Base-by-base conservation (phyloP, 2,113 vertebrate species). In the Porphyrio hochstetteri region DNA sequence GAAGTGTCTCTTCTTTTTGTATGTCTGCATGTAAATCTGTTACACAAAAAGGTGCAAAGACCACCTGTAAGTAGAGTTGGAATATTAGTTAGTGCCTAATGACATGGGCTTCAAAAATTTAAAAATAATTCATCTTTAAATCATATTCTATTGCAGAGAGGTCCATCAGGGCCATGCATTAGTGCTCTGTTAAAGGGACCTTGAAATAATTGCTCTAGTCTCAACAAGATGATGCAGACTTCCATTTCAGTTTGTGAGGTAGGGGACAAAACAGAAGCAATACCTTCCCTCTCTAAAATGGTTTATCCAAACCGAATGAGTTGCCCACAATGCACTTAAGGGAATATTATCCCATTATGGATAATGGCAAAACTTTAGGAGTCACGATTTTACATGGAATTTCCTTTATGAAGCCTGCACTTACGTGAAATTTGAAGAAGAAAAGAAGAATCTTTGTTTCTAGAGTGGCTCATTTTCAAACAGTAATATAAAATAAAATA, bases 51-150 rank as follows among this genome's bases (percentile, higher is more conserved):
- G 1, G 11, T 75, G 23, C 5, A 56, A 63, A 75, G 7, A 19
- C 8, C 10, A n/a, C 2, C 7, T 38, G 3, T 48, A 33, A 33
- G 5, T n/a, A 4, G 31, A 17, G 1, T 60, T 59, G n/a, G 17
- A 72, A 10, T 52, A 48, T 29, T 44, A 63, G 13, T 36, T 56
- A 2, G 1, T 59, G n/a, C 24, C 14, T 74, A 29, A 56, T 2
- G 9, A 50, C 13, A 23, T 14, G 6, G 14, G 13, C 19, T 83
- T 74, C 2, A 88, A 69, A 90, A 85, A 63, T 11, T 59, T 9
- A 21, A 64, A 78, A 15, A 68, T 16, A 59, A 40, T 16, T 71
- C 1, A 52, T 69, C 11, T 38, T 86, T 63, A 63, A 3, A 15
- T 63, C 20, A 5, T 5, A 4, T 68, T 4, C 24, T 11, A 0